A percentile compares a stretch with the other conserved stretches of the same genome.
Conservation (phyloP, 1,140 invertebrate genomes). For the Halesus radiatus region DNA sequence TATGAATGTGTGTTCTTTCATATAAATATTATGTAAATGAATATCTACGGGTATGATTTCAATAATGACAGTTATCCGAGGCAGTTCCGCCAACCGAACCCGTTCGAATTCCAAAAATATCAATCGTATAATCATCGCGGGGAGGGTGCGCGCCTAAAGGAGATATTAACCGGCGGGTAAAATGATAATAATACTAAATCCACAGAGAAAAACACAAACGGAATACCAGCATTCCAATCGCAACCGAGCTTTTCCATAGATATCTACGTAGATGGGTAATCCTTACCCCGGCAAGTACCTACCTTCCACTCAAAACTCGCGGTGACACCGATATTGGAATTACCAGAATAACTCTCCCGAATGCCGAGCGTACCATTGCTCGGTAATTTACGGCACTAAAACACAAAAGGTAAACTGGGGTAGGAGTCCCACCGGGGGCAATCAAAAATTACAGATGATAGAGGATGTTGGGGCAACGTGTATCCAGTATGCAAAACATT, state of each 20-base stretch:
- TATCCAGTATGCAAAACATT: constrained; percentile 28
- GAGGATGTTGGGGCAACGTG: background rate
- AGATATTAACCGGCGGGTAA: background rate
- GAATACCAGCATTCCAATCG: constrained; percentile 28
- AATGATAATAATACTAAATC: background rate
- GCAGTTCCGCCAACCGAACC: constrained; percentile 16
- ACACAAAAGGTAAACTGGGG: constrained; percentile 43
- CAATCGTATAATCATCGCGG: constrained; percentile 49
- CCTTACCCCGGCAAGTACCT: background rate
- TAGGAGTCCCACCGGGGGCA: constrained; percentile 33
- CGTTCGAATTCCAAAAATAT: constrained; percentile 53
- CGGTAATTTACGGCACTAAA: constrained; percentile 45
- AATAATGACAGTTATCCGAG: constrained; percentile 50
- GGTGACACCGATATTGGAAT: constrained; percentile 57
- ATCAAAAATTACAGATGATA: constrained; percentile 36
- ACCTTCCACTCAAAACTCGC: constrained; percentile 18
- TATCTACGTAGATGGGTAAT: too few species aligned
- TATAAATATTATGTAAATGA: too few species aligned
- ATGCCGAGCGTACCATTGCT: constrained; percentile 48
- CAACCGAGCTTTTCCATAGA: constrained; percentile 1
- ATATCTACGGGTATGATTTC: constrained; percentile 1
- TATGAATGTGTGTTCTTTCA: too few species aligned
- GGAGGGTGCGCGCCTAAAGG: constrained; percentile 27
- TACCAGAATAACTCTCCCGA: constrained; percentile 55
- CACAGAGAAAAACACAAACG: constrained; percentile 34